Evolutionary conservation across 2,888 invertebrate species (phyloP).

Genomic region (Stenichneumon culpator): DNA sequence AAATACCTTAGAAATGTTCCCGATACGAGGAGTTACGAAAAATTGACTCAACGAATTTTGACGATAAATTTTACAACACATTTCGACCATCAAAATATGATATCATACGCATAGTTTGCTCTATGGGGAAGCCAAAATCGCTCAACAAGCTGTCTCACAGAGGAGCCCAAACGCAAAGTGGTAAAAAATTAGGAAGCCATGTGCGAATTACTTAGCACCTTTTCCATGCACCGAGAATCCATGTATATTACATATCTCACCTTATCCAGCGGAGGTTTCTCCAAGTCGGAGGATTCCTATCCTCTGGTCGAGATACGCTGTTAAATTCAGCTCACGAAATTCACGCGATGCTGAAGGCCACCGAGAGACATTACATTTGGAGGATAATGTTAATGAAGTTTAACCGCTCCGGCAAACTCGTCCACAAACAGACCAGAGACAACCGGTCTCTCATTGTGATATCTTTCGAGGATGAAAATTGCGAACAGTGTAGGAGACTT

Average conservation of each 20-base stretch:
- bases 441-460: not conserved
- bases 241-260: too few relatives aligned
- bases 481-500: not conserved
- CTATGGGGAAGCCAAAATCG: too few relatives aligned
- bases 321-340: conserved; percentile 18
- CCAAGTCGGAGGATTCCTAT: not conserved
- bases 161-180: too few relatives aligned
- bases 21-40: not conserved
- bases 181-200: too few relatives aligned
- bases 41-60: too few relatives aligned
- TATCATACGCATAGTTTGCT: too few relatives aligned
- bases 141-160: too few relatives aligned
- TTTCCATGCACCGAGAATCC: too few relatives aligned
- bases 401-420: not conserved
- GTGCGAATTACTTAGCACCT: too few relatives aligned
- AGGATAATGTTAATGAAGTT: conserved; percentile 26
- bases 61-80: too few relatives aligned
- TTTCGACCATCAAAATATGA: too few relatives aligned
- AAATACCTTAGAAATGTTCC: not conserved
- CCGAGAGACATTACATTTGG: conserved; percentile 38
- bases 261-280: too few relatives aligned
- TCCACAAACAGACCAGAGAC: conserved; percentile 27
- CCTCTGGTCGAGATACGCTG: not conserved
- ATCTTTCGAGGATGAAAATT: conserved; percentile 9
- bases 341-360: not conserved